Conservation (phyloP, 35 echinoderm and acorn worm genomes). For the Anneissia japonica region DNA sequence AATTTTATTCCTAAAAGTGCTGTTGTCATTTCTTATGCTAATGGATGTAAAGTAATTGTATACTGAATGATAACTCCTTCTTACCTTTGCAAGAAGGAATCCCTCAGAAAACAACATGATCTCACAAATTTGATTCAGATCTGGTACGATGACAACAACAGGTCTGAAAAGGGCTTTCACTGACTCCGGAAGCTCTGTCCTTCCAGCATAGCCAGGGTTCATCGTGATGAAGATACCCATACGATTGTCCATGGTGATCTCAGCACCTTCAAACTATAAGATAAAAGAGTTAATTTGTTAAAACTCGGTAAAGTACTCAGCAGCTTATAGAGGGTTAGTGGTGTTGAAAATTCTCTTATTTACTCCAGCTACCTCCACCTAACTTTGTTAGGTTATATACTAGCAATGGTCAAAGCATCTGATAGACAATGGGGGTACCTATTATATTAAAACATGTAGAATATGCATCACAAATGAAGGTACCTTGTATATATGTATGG, state of each 20-base stretch:
- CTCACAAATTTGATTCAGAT: slow-evolving; percentile 95
- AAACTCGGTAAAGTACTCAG: not conserved
- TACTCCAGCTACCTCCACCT: no score
- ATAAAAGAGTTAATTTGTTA: no score
- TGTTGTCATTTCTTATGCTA: no score
- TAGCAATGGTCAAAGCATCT: no score
- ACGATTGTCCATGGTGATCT: slow-evolving; percentile 91
- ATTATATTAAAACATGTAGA: not conserved
- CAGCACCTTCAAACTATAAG: slow-evolving; percentile 88
- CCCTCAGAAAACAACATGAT: slow-evolving; percentile 99
- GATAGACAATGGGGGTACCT: no score
- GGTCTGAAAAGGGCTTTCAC: slow-evolving; percentile 99
- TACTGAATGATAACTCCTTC: no score
- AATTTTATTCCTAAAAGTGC: no score
- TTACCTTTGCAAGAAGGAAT: slow-evolving; percentile 92
- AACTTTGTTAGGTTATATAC: no score
- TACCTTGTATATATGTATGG: no score
- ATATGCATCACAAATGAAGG: not conserved
- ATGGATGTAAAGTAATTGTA: no score
- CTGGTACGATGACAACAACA: slow-evolving; percentile 96
- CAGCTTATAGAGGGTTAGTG: not conserved
- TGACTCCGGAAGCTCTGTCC: slow-evolving; percentile 95
- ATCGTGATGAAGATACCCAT: slow-evolving; percentile 99
- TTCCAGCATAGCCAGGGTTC: slow-evolving; percentile 98
- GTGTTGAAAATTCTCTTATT: no score